Conservation (phyloP, 2,797 vertebrate genomes). For the Hydrocynus forskahlii region DNA sequence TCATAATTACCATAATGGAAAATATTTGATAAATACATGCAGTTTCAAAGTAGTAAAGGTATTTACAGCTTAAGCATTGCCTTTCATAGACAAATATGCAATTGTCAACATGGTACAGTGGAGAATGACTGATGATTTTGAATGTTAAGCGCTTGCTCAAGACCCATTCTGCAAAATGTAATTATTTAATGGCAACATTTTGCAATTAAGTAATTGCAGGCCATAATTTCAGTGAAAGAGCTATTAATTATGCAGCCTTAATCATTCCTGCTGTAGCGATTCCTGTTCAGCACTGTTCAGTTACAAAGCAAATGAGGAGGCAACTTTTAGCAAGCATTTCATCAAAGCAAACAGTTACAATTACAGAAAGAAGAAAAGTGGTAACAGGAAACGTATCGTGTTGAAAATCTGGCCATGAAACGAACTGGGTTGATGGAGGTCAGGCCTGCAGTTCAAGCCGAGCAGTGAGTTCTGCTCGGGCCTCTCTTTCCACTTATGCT, state of each 20-base stretch:
- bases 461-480: constrained; percentile 42
- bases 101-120: neutral
- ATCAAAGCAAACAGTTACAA: constrained; percentile 7
- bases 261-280: neutral
- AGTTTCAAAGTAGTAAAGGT: neutral
- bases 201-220: constrained; percentile 11
- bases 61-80: neutral
- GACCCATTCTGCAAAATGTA: neutral
- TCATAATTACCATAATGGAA: constrained; percentile 1
- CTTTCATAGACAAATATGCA: neutral
- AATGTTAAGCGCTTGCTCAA: too few species aligned
- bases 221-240: neutral
- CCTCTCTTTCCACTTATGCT: constrained; percentile 34
- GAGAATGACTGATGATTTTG: neutral
- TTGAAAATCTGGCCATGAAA: constrained; percentile 42
- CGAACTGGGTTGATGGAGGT: constrained; percentile 47
- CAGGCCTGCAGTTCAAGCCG: constrained; percentile 52
- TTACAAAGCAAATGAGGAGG: constrained; percentile 14
- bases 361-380: neutral
- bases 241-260: constrained; percentile 18
- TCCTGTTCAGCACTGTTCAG: neutral
- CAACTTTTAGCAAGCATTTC: constrained; percentile 16
- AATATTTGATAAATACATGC: neutral
- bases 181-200: neutral
- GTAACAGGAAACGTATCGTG: constrained; percentile 17